Conservation (phyloP, 1,140 invertebrate genomes). For the Eufriesea mexicana region DNA sequence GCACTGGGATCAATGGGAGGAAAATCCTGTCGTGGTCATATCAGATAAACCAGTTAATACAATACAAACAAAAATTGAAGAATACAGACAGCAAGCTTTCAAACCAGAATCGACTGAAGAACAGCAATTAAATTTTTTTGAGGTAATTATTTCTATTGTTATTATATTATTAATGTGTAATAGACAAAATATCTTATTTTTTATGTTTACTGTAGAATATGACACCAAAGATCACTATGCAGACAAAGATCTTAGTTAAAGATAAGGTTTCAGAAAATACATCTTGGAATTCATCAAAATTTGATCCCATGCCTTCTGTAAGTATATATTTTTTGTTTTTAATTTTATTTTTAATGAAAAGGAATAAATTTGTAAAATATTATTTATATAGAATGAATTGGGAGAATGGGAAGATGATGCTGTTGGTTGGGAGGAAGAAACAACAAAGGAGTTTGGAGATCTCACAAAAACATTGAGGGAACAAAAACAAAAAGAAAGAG, state of each 20-base stretch:
- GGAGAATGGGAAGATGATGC: conserved; percentile 82
- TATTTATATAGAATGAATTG: conserved; percentile 72
- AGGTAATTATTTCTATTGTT: conserved; percentile 67
- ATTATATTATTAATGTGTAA: neutral
- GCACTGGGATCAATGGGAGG: conserved; percentile 81
- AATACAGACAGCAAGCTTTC: conserved; percentile 81
- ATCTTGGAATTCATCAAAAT: conserved; percentile 70
- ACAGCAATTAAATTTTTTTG: conserved; percentile 80
- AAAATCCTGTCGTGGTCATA: conserved; percentile 76
- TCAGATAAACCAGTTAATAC: conserved; percentile 78
- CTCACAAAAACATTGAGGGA: conserved; percentile 78
- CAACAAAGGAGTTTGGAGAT: conserved; percentile 79
- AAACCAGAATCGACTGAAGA: conserved; percentile 76
- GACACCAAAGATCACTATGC: conserved; percentile 83
- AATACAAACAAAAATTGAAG: conserved; percentile 83
- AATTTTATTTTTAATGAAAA: conserved; percentile 47
- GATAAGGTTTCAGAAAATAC: conserved; percentile 67
- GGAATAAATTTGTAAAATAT: conserved; percentile 26
- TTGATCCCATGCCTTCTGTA: conserved; percentile 77
- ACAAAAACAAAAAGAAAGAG: conserved; percentile 80
- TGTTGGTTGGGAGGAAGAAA: conserved; percentile 82
- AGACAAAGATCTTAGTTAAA: conserved; percentile 81
- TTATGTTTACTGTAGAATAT: conserved; percentile 77
- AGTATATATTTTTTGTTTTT: conserved; percentile 4
- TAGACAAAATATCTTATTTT: neutral